Conservation (phyloP, 2,797 vertebrate species). For the Tenualosa thibaudeaui region DNA sequence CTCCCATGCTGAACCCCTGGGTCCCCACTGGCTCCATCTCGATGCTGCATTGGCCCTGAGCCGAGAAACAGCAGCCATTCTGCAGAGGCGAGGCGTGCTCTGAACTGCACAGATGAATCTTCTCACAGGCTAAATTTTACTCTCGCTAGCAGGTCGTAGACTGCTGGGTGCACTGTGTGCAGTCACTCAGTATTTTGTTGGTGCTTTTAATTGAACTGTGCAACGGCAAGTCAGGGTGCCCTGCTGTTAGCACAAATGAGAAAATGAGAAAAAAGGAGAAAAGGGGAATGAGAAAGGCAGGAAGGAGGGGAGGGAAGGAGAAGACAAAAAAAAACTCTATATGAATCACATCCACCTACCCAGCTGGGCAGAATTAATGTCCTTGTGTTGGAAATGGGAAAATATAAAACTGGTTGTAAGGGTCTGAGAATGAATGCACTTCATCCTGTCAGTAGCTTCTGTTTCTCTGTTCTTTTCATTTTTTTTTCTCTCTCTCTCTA, state of each 20-base stretch:
- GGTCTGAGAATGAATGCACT: background rate
- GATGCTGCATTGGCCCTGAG: background rate
- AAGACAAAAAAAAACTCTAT: background rate
- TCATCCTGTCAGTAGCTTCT: background rate
- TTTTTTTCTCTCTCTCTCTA: background rate
- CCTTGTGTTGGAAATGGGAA: background rate
- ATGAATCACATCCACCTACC: background rate
- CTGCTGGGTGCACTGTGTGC: background rate
- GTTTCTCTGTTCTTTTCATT: background rate
- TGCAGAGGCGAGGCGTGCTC: background rate
- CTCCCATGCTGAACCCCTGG: background rate
- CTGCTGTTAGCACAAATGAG: slow-evolving; percentile 15
- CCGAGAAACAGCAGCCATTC: background rate
- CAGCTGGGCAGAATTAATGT: background rate
- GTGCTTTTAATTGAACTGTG: background rate
- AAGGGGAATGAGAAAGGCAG: background rate
- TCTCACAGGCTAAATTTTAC: background rate
- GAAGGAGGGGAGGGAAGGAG: background rate
- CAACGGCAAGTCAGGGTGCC: background rate
- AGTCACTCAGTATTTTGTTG: background rate
- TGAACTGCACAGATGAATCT: slow-evolving; percentile 13
- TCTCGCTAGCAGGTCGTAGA: background rate
- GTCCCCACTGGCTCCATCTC: background rate
- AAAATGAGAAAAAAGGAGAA: background rate
- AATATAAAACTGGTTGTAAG: background rate